Conservation (phyloP, 2,888 invertebrate genomes). For the Euzetes globulus region DNA sequence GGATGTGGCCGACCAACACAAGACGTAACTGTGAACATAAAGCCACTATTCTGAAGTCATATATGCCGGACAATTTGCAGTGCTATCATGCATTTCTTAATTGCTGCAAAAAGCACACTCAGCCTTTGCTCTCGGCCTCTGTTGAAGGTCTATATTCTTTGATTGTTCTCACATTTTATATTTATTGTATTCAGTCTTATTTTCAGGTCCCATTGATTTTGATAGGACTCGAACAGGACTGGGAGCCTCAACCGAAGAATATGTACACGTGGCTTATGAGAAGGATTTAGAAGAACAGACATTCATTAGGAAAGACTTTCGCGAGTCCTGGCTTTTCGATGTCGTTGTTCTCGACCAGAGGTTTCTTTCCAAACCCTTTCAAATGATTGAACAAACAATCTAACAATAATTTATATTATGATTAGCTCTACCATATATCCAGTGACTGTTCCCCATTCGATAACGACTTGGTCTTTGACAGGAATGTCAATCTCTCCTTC, state of each 20-base stretch:
- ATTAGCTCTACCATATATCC: slow-evolving; percentile 28
- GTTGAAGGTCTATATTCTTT: background rate
- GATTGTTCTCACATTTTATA: background rate
- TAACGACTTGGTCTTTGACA: slow-evolving; percentile 42
- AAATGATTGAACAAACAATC: background rate
- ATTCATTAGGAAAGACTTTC: slow-evolving; percentile 40
- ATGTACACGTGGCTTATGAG: slow-evolving; percentile 4
- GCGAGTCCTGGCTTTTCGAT: slow-evolving; percentile 42
- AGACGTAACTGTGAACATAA: slow-evolving; percentile 36
- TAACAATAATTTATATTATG: background rate
- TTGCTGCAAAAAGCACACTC: slow-evolving; percentile 28
- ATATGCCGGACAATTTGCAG: background rate
- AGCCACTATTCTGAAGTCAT: slow-evolving; percentile 32
- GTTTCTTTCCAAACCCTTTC: background rate
- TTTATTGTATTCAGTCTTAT: background rate
- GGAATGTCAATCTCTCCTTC: slow-evolving; percentile 39
- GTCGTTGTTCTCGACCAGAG: slow-evolving; percentile 35
- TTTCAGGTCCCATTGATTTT: background rate
- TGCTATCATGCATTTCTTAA: slow-evolving; percentile 37
- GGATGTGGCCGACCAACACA: slow-evolving; percentile 27
- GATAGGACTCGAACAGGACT: background rate
- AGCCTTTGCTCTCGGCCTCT: background rate
- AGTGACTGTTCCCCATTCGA: slow-evolving; percentile 41
- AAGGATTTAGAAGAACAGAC: slow-evolving; percentile 31
- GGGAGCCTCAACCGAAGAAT: background rate